Evolutionary conservation across 1,140 invertebrate species (phyloP).

Genomic region (Elymnias hypermnestra): DNA sequence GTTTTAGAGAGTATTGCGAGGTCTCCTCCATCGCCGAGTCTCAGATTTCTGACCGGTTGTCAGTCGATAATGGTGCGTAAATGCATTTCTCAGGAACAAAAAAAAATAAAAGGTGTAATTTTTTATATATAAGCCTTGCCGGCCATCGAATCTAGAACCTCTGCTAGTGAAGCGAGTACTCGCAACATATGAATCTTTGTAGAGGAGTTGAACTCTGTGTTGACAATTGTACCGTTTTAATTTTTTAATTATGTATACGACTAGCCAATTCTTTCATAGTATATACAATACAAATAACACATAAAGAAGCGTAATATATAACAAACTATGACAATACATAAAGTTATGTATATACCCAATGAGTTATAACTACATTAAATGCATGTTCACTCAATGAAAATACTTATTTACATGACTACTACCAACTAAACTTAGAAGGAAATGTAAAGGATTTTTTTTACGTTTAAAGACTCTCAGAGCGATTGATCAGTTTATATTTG

Average conservation of each 20-base stretch:
- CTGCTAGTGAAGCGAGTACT: too few species aligned
- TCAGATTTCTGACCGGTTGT: too few species aligned
- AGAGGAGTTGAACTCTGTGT: conserved; percentile 6
- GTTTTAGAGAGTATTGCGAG: too few species aligned
- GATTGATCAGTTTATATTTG: too few species aligned
- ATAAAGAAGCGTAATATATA: conserved; percentile 24
- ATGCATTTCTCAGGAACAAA: too few species aligned
- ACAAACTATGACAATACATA: conserved; percentile 20
- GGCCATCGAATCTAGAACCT: too few species aligned
- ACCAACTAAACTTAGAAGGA: conserved; percentile 17
- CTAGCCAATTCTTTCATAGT: conserved; percentile 48
- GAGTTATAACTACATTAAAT: conserved; percentile 64
- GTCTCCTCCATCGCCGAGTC: too few species aligned
- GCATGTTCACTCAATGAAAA: conserved; percentile 46
- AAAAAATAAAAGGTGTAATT: too few species aligned
- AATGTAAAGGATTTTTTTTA: conserved; percentile 8
- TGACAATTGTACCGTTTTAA: conserved; percentile 14
- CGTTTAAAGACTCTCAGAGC: conserved; percentile 10
- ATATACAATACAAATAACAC: conserved; percentile 32
- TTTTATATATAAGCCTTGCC: too few species aligned
- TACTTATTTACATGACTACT: conserved; percentile 40
- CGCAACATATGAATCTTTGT: neutral
- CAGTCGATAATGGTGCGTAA: too few species aligned
- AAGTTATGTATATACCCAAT: conserved; percentile 17
- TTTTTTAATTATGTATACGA: conserved; percentile 40